phyloP scores from a whole-genome alignment of 2,797 vertebrate genomes.

The Diplodus puntazzo region DNA sequence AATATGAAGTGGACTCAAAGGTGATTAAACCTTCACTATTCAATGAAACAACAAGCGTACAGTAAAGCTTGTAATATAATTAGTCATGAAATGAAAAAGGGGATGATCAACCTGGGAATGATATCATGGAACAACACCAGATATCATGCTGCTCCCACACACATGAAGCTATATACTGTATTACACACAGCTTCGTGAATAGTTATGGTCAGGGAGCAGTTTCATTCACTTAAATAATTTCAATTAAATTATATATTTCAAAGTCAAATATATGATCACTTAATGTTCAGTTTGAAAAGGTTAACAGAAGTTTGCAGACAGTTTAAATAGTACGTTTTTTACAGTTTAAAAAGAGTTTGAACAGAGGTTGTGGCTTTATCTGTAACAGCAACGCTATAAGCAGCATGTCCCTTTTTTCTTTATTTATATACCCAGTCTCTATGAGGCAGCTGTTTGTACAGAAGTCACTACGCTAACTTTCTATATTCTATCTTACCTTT shows the following conservation, averaged over 20 bases:
- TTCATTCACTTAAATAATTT: neutral
- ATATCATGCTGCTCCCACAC: neutral
- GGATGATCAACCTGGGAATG: neutral
- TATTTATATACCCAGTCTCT: conserved; percentile 4
- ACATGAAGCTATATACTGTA: too few species aligned
- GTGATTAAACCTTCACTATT: conserved; percentile 17
- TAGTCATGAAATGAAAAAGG: conserved; percentile 8
- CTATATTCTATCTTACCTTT: neutral
- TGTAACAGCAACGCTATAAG: neutral
- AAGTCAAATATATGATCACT: neutral
- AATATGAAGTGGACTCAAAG: conserved; percentile 67
- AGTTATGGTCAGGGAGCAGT: neutral
- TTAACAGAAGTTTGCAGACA: neutral
- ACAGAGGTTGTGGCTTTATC: neutral
- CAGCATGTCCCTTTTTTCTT: neutral
- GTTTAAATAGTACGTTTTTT: neutral
- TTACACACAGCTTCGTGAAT: neutral
- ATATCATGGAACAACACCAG: neutral
- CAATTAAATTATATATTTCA: neutral
- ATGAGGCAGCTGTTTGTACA: conserved; percentile 3
- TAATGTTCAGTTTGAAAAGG: neutral
- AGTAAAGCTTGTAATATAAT: neutral
- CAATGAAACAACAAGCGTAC: conserved; percentile 10
- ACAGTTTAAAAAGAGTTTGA: neutral
- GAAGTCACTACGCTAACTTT: neutral